Evolutionary conservation across 2,797 vertebrate species (phyloP).

Genomic region (Halcyon badia): DNA sequence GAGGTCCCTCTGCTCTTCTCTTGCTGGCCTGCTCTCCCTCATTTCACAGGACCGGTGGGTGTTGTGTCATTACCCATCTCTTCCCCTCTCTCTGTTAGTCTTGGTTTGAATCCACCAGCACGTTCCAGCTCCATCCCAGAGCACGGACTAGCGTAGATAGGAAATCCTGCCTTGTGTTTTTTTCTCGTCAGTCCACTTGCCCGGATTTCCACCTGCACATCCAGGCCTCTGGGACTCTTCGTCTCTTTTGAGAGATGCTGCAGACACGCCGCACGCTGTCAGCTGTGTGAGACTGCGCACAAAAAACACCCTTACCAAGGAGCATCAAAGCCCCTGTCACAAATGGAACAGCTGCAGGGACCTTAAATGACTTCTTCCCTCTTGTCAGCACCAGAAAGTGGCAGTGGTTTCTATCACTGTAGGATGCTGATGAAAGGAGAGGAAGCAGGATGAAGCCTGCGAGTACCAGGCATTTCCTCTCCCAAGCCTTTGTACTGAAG

Average conservation of each 20-base stretch:
- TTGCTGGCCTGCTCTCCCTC: not conserved
- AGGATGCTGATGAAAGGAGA: not conserved
- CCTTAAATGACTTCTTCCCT: not conserved
- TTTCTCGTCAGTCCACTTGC: not conserved
- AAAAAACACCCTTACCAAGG: not conserved
- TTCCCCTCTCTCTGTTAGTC: not conserved
- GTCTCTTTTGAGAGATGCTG: accelerated
- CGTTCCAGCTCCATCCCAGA: not conserved
- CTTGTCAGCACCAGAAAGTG: not conserved
- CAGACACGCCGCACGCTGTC: not conserved
- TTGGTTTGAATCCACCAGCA: not conserved
- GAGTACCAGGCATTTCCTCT: not conserved
- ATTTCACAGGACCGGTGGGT: not conserved
- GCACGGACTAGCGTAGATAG: accelerated
- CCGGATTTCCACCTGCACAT: not conserved
- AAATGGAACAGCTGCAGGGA: not conserved
- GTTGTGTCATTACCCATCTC: not conserved
- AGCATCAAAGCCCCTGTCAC: not conserved
- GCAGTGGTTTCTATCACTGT: not conserved
- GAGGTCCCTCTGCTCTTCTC: not conserved
- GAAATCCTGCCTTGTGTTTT: not conserved
- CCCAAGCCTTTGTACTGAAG: not conserved
- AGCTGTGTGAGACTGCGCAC: not conserved
- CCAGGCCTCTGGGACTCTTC: not conserved
- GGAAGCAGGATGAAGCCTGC: not conserved